Evolutionary conservation across 2,113 vertebrate species (phyloP), one percentile per base, ranked within the genome.

Genomic region (Lucifuga dentata): DNA sequence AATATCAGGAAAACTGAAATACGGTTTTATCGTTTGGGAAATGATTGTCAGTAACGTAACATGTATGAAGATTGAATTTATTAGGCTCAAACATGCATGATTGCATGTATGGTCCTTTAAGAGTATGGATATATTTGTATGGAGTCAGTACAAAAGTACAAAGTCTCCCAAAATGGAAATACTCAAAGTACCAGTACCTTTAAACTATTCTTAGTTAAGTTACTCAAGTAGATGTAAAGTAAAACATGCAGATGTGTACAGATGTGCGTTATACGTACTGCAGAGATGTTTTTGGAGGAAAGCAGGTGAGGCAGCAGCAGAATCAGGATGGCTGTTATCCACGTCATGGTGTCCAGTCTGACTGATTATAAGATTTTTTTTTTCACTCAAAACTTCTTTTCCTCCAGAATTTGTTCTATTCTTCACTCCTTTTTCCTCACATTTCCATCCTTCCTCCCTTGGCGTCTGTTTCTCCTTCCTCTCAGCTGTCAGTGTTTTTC

Each of bases 251-350:
- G 35, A 40, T 43, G 39, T 0, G 57, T 3, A n/a, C 26, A 39
- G 40, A 73, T 45, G 58, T 50, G 57, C 36, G 16, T 11, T 13
- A 29, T 87, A 91, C 91, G 35, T 90, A 92, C 92, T 73, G 66
- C 26, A 39, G 66, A 62, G 40, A 53, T 45, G 13, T 38, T 57
- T 55, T 57, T 44, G 36, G 83, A 76, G 23, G 72, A 67, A 15
- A 88, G 67, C 71, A 88, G 81, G 16, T 68, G 74, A 77, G 83
- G 76, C 45, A 81, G 20, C 36, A 90, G 68, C 70, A 91, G 65
- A 67, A 89, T 78, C 44, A 92, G 64, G 70, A 86, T 41, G 53
- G 40, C 44, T 58, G 84, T 62, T 43, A 77, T 69, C 90, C 86
- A 88, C 81, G 89, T 92, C 86, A 70, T 87, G 84, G 64, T 76